Conservation (phyloP, 2,113 vertebrate genomes). For the Vulpes ferrilata region DNA sequence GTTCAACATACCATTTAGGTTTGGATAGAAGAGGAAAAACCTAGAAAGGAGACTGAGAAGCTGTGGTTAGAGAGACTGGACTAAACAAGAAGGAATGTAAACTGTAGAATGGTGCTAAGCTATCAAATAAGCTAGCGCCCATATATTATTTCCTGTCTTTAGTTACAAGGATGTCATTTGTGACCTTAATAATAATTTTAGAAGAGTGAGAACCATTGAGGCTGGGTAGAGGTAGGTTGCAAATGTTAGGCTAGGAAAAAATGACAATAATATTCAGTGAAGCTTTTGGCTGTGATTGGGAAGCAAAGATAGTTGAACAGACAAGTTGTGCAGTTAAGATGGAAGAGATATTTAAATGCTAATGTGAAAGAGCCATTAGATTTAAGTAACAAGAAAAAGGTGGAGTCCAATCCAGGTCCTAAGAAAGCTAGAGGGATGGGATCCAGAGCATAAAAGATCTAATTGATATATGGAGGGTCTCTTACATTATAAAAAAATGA, state of each 20-base stretch:
- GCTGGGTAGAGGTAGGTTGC: neutral
- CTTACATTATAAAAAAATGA: neutral
- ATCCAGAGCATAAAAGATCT: neutral
- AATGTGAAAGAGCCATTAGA: neutral
- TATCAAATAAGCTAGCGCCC: neutral
- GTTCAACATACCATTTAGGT: neutral
- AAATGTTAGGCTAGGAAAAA: neutral
- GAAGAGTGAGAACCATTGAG: neutral
- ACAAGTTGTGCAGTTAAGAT: neutral
- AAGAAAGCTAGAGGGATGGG: neutral
- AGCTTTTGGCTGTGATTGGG: neutral
- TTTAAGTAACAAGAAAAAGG: neutral
- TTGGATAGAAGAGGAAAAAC: neutral
- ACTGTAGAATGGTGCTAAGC: neutral
- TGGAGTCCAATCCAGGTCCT: neutral
- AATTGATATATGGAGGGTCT: neutral
- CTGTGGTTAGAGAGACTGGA: neutral
- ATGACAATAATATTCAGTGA: neutral
- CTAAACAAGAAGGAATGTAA: neutral
- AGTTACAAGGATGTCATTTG: neutral
- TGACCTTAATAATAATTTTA: constrained; percentile 24
- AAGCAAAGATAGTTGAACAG: constrained; percentile 9
- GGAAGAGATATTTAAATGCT: neutral
- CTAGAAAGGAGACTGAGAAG: neutral
- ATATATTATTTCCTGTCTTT: neutral